Percentiles rank a stretch among this genome's conserved stretches.
These are phyloP conservation scores for Pyrochroa serraticornis DNA, from an alignment of 2,888 invertebrate genomes.

Conservation along the genomic window DNA sequence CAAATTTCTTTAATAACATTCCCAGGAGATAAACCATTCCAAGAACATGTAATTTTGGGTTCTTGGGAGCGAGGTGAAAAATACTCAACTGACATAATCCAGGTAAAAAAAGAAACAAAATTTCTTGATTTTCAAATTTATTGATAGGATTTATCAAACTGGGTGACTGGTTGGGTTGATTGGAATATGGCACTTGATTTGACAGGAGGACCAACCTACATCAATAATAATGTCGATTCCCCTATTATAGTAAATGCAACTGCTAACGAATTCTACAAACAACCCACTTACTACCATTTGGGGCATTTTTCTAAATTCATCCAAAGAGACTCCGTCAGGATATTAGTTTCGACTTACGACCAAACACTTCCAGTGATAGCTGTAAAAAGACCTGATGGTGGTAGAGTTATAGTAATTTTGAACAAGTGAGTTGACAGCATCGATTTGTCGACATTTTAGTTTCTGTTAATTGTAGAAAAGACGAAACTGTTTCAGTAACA, in stretches of 20 bases:
- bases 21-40: constrained; percentile 30
- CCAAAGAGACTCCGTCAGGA: constrained; percentile 63
- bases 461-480: constrained; percentile 55
- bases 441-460: too few species aligned
- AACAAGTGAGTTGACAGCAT: constrained; percentile 59
- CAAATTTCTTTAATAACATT: too few species aligned
- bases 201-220: constrained; percentile 83
- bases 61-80: constrained; percentile 65
- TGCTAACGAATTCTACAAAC: constrained; percentile 80
- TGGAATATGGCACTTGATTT: constrained; percentile 85
- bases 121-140: background rate
- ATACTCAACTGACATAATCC: constrained; percentile 64
- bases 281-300: constrained; percentile 86
- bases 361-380: constrained; percentile 58
- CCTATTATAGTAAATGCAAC: constrained; percentile 71
- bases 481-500: constrained; percentile 45
- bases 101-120: constrained; percentile 56
- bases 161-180: constrained; percentile 84
- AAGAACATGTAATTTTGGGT: constrained; percentile 65
- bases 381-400: constrained; percentile 62
- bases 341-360: constrained; percentile 46
- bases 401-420: constrained; percentile 58
- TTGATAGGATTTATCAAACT: constrained; percentile 72
- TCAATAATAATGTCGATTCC: constrained; percentile 78
- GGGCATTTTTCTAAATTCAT: constrained; percentile 77